Conservation (phyloP, 2,113 vertebrate genomes). For the Embiotoca jacksoni region DNA sequence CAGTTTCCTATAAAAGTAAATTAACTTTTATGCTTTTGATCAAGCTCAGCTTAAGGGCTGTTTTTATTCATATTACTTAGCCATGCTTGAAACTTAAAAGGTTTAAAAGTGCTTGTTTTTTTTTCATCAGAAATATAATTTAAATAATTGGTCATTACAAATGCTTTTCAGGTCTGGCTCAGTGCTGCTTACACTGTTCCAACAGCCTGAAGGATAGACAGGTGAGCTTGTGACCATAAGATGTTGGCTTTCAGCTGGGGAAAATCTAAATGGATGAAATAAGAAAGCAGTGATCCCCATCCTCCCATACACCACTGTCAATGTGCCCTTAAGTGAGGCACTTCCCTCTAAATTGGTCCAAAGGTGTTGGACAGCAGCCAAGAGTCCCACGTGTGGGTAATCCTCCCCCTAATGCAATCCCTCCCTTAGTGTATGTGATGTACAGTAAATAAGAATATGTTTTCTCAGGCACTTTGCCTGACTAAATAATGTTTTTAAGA, state of each 20-base stretch:
- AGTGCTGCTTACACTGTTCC: slow-evolving; percentile 8
- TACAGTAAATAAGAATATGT: slow-evolving; percentile 68
- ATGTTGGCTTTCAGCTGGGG: slow-evolving; percentile 32
- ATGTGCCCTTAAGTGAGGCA: slow-evolving; percentile 44
- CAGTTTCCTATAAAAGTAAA: neutral
- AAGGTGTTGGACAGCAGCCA: slow-evolving; percentile 50
- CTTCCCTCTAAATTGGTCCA: slow-evolving; percentile 48
- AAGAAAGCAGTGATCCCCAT: slow-evolving; percentile 35
- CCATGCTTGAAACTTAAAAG: neutral
- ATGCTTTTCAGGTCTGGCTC: slow-evolving; percentile 24
- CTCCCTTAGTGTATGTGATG: slow-evolving; percentile 45
- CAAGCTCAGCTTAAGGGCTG: slow-evolving; percentile 7
- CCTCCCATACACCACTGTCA: slow-evolving; percentile 16
- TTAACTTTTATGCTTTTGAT: slow-evolving; percentile 33
- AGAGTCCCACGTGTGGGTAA: slow-evolving; percentile 44
- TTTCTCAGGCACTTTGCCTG: slow-evolving; percentile 60
- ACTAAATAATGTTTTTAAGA: slow-evolving; percentile 66
- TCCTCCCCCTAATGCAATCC: slow-evolving; percentile 41
- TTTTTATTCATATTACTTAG: slow-evolving; percentile 26
- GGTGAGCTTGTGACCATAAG: slow-evolving; percentile 32
- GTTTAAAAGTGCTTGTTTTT: neutral
- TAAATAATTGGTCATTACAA: slow-evolving; percentile 34
- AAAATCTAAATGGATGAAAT: slow-evolving; percentile 45
- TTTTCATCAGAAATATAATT: slow-evolving; percentile 23
- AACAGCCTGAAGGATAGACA: slow-evolving; percentile 37